These are phyloP conservation scores for Taxidea taxus DNA, from an alignment of 2,113 vertebrate species.

Conservation along the genomic window DNA sequence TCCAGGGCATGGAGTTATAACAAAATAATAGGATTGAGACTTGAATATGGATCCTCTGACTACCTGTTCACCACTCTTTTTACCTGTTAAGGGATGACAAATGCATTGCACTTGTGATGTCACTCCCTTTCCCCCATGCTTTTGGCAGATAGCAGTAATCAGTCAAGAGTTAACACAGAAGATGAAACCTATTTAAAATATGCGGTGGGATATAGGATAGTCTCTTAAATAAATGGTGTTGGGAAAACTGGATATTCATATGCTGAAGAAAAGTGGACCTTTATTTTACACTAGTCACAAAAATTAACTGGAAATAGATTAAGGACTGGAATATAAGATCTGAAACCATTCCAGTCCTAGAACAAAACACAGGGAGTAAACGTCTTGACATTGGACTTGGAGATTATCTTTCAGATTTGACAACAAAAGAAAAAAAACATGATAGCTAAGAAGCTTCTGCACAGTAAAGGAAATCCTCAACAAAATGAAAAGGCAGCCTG, in stretches of 20 bases:
- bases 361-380: not conserved
- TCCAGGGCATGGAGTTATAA: not conserved
- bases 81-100: not conserved
- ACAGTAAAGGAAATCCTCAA: not conserved
- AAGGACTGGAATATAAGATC: not conserved
- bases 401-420: not conserved
- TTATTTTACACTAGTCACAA: not conserved
- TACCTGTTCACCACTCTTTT: not conserved
- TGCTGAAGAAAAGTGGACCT: not conserved
- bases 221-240: not conserved
- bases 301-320: not conserved
- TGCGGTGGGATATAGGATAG: not conserved
- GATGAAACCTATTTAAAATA: not conserved
- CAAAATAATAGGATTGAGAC: not conserved
- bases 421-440: not conserved
- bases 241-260: not conserved
- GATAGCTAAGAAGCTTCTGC: not conserved
- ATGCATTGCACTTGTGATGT: not conserved
- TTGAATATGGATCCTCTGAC: not conserved
- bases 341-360: not conserved
- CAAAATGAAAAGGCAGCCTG: not conserved
- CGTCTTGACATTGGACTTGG: not conserved
- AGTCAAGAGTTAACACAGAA: not conserved
- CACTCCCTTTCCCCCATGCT: not conserved
- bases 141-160: not conserved